These are phyloP conservation scores for Eucidaris tribuloides DNA, from an alignment of 35 echinoderm and acorn worm species.

Conservation along the genomic window DNA sequence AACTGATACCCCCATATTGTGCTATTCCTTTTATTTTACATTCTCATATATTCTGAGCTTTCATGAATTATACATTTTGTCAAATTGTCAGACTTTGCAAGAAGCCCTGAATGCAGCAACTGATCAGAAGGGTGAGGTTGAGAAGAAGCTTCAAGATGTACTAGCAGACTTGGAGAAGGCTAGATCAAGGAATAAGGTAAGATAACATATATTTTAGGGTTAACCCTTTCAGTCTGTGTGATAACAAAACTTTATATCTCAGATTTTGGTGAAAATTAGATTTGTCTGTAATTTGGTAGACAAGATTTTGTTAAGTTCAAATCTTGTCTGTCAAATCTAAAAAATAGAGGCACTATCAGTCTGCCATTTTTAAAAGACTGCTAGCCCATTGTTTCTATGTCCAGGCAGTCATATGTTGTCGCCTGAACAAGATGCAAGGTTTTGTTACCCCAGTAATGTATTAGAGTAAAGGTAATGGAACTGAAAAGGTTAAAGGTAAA, in stretches of 20 bases:
- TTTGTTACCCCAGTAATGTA: too few relatives aligned
- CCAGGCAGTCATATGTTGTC: too few relatives aligned
- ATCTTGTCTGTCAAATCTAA: background rate
- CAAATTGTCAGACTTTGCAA: slow-evolving; percentile 47
- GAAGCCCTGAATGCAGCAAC: slow-evolving; percentile 5
- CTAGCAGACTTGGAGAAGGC: background rate
- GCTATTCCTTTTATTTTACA: too few relatives aligned
- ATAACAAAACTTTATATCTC: background rate
- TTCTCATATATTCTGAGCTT: too few relatives aligned
- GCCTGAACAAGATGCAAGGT: too few relatives aligned
- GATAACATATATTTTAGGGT: too few relatives aligned
- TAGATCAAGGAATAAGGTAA: background rate
- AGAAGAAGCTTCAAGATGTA: slow-evolving; percentile 25
- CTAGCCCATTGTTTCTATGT: background rate
- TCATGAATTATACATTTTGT: too few relatives aligned
- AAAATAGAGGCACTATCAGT: background rate
- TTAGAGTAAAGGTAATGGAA: too few relatives aligned
- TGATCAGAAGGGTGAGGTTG: slow-evolving; percentile 15
- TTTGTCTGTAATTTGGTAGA: background rate
- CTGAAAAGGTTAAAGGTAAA: too few relatives aligned
- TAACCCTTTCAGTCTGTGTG: background rate
- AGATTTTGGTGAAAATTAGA: background rate
- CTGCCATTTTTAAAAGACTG: background rate
- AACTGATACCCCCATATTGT: too few relatives aligned
- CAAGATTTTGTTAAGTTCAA: background rate